Evolutionary conservation across 1,140 invertebrate genomes (phyloP), one percentile per base, ranked within the genome.

Genomic region (Nylanderia fulva): DNA sequence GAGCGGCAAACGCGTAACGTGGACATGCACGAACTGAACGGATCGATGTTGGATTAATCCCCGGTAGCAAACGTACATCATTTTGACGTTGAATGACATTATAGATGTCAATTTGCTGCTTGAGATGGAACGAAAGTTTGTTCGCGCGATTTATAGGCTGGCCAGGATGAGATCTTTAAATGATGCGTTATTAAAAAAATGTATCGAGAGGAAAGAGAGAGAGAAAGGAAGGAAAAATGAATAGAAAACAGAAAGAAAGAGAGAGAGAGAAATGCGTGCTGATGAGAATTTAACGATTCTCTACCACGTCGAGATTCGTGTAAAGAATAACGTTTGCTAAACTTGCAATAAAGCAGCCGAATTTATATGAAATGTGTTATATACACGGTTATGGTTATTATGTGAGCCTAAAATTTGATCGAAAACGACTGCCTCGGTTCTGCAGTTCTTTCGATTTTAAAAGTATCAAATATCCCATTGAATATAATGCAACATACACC

Each of bases 11-110:
- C 71, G 68, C 71, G 68, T 84, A 68, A 87, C 45, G 69, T 60
- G 58, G 39, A 74, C 27, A 58, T 71, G n/a, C n/a, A 83, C 63
- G 71, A 84, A 87, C 86, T 64, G 69, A 88, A 88, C 63, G 56
- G 56, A 48, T 39, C n/a, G n/a, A n/a, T n/a, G n/a, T n/a, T n/a
- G n/a, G n/a, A n/a, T n/a, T n/a, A n/a, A n/a, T n/a, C n/a, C n/a
- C n/a, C n/a, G n/a, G n/a, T n/a, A n/a, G n/a, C n/a, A n/a, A n/a
- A n/a, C n/a, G n/a, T n/a, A n/a, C n/a, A n/a, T n/a, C n/a, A n/a
- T n/a, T n/a, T n/a, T n/a, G n/a, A n/a, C n/a, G n/a, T n/a, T n/a
- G n/a, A n/a, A n/a, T n/a, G n/a, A n/a, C n/a, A n/a, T n/a, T n/a
- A n/a, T n/a, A n/a, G n/a, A n/a, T n/a, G n/a, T n/a, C n/a, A n/a